Base-by-base conservation (phyloP, 2,797 vertebrate genomes). In the Malurus leucopterus region DNA sequence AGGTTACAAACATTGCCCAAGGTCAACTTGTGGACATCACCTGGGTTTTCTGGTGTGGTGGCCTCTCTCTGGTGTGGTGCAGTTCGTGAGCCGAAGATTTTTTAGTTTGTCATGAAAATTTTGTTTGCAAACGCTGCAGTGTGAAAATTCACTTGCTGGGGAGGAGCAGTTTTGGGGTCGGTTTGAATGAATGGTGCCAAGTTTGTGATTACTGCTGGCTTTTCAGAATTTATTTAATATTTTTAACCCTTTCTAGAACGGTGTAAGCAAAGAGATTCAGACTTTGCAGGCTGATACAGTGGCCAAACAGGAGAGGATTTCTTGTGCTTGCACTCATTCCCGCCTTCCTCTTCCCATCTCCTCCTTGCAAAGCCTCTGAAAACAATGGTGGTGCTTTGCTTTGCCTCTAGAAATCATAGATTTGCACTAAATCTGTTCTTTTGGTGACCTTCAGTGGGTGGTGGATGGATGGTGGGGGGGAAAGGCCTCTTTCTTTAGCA, bases 21-120 rank as follows among this genome's bases (percentile, higher is more conserved):
- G 23, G 11, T 32, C n/a, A 11, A 2, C 14, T 24, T 54, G 5
- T 55, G 62, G n/a, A 13, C n/a, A 21, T 65, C 47, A 69, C 43
- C 46, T 49, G 58, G 15, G 6, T 67, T 90, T 74, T 82, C n/a
- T 71, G 30, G 5, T 59, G 73, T 5, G 3, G 6, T 54, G 34
- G 51, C 49, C 20, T 67, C 15, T 70, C 38, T 67, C 41, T 63
- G 2, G 0, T 22, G 8, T 41, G 30, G 40, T 79, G 0, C n/a
- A 5, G 51, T 36, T 49, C 0, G 0, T 27, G 38, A 76, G 30
- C 5, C 0, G 0, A 1, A 5, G 0, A 0, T 3, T 24, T 38
- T 68, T 70, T 22, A 5, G 10, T 43, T 73, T 32, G 13, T 18
- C 2, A 2, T 22, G 21, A 34, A 59, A 47, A n/a, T 43, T 59